Base-by-base conservation (phyloP, 2,888 invertebrate genomes). In the Rhyacophila evoluta region DNA sequence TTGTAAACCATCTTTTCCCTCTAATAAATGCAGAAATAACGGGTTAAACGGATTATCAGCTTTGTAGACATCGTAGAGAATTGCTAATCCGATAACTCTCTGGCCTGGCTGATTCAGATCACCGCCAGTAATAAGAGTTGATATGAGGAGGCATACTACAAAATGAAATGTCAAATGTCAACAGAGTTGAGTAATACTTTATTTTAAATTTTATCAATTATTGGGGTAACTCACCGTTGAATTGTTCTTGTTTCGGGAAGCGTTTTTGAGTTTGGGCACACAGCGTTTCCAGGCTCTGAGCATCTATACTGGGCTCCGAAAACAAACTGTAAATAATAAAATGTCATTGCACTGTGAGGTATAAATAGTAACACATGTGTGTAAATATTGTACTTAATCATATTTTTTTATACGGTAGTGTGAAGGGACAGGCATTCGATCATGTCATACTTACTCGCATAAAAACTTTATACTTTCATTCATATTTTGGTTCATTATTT, bases 241-340 rank as follows among this genome's bases (percentile, higher is more conserved):
- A 96, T 85, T 94, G 93, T 84, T 96, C 95, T 74, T 93, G 91
- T 85, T 93, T 93, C 25, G 93, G 91, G 86, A 97, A 96, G 83
- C 92, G 92, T 85, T 95, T 95, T 85, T 95, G 94, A 55, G 96
- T 90, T 85, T 94, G 94, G 83, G 91, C 90, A 74, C 94, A 93
- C 84, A 97, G 91, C 68, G 91, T 91, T 84, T 97, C 97, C 85
- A 97, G 89, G 29, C 93, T 92, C 85, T 94, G 94, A 77, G 92
- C 91, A 85, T 94, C 94, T 33, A 94, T 92, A 79, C 92, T 93
- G 86, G 93, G 93, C 85, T 94, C 93, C 81, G 93, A 93, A 84
- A 95, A 90, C 84, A 95, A 90, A 85, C 94, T 95, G 86, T 78
- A 89, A 88, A 80, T 82, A 82, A 82, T 55, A 80, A 73, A 79